Base-by-base conservation (phyloP, 2,888 invertebrate genomes). In the Rosalia funebris region DNA sequence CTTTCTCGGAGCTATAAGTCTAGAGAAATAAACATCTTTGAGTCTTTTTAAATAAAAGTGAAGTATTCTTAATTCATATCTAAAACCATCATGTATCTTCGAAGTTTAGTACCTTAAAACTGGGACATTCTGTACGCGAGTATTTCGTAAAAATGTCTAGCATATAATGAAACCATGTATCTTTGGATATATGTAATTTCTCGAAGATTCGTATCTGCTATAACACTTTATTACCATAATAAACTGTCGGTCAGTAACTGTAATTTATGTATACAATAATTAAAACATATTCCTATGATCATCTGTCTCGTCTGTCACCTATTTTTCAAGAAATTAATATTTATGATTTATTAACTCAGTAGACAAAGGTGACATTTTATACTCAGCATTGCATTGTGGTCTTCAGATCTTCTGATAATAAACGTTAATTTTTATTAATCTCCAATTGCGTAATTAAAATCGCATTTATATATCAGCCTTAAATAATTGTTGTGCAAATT, bases 401-500 rank as follows among this genome's bases (percentile, higher is more conserved):
- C 15, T 36, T 32, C 17, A 48, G 17, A 34, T 32, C 15, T 36
- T 32, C 17, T 36, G 48, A 48, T 17, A 48, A 47, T 36, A 37
- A 17, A 34, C 34, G 17, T 17, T 9, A 19, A 17, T 37, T 34
- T 48, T 48, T 41, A 17, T 17, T 41, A 41, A 48, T 37, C 12
- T 11, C 11, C 36, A 48, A 36, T 48, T 48, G 34, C 48, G 19
- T 37, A 48, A 48, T 37, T 36, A 48, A 34, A 47, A 41, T 5
- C 41, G 41, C 17, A 41, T 41, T 17, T 48, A 17, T 48, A 19
- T 48, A 4, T 14, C 34, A 48, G 36, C 36, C 19, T 48, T 37
- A 48, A 48, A 48, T 5, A 48, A 48, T 20, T 37, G n/a, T 41
- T 41, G 41, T 41, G 41, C 41, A 41, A 41, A 41, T 41, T 41